Base-by-base conservation (phyloP, 2,888 invertebrate genomes). In the Autographa gamma region DNA sequence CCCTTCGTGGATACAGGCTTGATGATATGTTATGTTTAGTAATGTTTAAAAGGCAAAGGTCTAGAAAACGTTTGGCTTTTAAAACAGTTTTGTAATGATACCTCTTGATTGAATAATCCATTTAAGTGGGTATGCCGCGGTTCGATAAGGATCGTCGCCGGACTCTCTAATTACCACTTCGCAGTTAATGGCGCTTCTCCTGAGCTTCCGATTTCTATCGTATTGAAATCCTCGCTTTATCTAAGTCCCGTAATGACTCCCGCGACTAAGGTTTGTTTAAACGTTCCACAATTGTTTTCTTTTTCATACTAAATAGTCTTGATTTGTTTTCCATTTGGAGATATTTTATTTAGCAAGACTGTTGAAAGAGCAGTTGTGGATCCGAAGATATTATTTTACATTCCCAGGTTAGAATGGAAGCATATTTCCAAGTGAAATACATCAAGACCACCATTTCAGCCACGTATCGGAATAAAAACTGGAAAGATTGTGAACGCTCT, bases 81-180 rank as follows among this genome's bases (percentile, higher is more conserved):
- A 67, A 74, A 73, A 62, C 63, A 41, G 52, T 68, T 54, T 25
- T 58, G 32, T 83, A 74, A 84, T 84, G 73, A 73, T 73, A 67
- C 64, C 65, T 31, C 38, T 52, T 60, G 76, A 74, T 71, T 73
- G 71, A 81, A 81, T 77, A 77, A 83, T 74, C 79, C 74, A 52
- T 67, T 66, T 54, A 70, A 73, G 19, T 73, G 52, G 60, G 19
- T 66, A 71, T 74, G 79, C 73, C 71, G 73, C 13, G 69, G 69
- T 71, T 69, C 63, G 84, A 82, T 80, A 80, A 82, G 66, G 70
- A 76, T 74, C 75, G 62, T 41, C 58, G 43, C 62, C 56, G 59
- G 65, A 60, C 66, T 71, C 66, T 48, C 76, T 80, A 83, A 84
- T 83, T 84, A 81, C 81, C 76, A 62, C 72, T 77, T 77, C 59